Evolutionary conservation across 2,888 invertebrate species (phyloP).

Genomic region (Minunthozetes semirufus): DNA sequence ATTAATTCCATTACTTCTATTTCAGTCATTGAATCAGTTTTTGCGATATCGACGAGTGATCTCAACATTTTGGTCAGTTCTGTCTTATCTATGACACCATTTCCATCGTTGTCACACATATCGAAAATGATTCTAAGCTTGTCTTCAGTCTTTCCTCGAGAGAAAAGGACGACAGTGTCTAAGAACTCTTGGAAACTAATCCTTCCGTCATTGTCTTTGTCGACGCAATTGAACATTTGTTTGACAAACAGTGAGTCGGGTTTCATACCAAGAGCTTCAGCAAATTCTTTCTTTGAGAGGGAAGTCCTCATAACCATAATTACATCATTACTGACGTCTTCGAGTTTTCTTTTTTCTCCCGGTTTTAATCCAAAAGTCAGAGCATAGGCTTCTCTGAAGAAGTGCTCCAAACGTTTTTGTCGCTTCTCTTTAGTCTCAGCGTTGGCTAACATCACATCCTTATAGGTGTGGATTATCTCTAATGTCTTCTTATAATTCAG

Average conservation of each 20-base stretch:
- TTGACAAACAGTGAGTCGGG: constrained; percentile 88
- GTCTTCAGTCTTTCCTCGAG: constrained; percentile 78
- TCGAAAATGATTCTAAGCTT: constrained; percentile 89
- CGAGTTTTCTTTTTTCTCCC: constrained; percentile 69
- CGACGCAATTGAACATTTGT: constrained; percentile 95
- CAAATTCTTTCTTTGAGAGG: constrained; percentile 82
- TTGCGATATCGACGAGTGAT: constrained; percentile 83
- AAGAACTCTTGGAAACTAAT: constrained; percentile 88
- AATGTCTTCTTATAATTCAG: constrained; percentile 73
- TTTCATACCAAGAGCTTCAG: constrained; percentile 90
- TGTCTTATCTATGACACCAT: constrained; percentile 85
- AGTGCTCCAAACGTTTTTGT: constrained; percentile 84
- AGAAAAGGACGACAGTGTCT: constrained; percentile 84
- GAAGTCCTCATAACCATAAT: constrained; percentile 90
- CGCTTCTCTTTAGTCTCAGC: constrained; percentile 88
- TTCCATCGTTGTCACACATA: constrained; percentile 93
- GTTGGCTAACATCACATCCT: constrained; percentile 78
- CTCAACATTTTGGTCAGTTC: constrained; percentile 88
- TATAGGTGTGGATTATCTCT: constrained; percentile 59
- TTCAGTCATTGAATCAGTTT: constrained; percentile 77
- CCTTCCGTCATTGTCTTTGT: constrained; percentile 84
- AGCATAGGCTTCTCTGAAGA: constrained; percentile 92
- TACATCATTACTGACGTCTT: constrained; percentile 57
- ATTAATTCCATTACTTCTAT: constrained; percentile 78
- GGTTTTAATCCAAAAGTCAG: constrained; percentile 81